These are phyloP conservation scores for Mycogona germanica DNA, from an alignment of 2,888 invertebrate species.

Conservation along the genomic window DNA sequence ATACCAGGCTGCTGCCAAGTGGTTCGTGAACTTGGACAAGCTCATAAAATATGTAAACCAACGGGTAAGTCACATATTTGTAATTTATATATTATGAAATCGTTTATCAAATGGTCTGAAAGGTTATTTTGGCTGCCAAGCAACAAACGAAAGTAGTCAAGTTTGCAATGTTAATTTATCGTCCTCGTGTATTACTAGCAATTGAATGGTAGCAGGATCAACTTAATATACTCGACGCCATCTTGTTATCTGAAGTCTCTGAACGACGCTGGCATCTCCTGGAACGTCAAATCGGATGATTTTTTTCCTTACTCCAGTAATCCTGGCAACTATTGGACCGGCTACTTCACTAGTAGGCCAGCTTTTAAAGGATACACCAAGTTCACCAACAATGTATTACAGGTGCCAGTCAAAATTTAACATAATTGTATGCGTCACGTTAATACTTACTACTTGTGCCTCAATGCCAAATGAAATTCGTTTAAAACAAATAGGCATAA, in stretches of 20 bases:
- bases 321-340: slow-evolving; percentile 41
- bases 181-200: slow-evolving; percentile 2
- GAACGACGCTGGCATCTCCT: slow-evolving; percentile 24
- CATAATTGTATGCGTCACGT: background rate
- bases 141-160: too few relatives aligned
- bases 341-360: slow-evolving; percentile 57
- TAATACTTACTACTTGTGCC: background rate
- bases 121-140: background rate
- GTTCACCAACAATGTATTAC: slow-evolving; percentile 11
- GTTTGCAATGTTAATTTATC: too few relatives aligned
- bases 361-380: slow-evolving; percentile 38
- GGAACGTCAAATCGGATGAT: slow-evolving; percentile 33
- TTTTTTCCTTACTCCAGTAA: slow-evolving; percentile 37
- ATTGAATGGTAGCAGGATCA: slow-evolving; percentile 14
- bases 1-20: slow-evolving; percentile 64
- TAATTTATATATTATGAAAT: background rate
- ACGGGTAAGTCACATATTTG: slow-evolving; percentile 29
- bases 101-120: too few relatives aligned
- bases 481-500: background rate
- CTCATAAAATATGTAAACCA: slow-evolving; percentile 59
- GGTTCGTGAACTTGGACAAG: slow-evolving; percentile 74
- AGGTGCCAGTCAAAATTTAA: slow-evolving; percentile 16
- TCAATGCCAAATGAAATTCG: background rate
- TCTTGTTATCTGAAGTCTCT: slow-evolving; percentile 59
- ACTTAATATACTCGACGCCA: slow-evolving; percentile 64